phyloP scores from a whole-genome alignment of 2,113 vertebrate species.

The Paramisgurnus dabryanus region DNA sequence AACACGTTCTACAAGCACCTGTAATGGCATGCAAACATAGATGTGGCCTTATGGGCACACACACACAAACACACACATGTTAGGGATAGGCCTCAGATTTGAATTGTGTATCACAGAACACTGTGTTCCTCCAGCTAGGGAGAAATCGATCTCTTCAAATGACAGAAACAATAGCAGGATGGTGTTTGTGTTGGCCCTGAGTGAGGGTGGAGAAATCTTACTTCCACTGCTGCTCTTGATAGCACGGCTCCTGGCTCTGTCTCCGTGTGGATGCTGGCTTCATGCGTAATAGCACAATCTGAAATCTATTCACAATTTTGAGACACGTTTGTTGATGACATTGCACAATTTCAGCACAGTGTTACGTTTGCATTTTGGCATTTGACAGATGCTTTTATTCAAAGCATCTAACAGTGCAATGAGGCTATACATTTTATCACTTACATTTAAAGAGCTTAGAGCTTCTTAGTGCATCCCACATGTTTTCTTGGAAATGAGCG shows the following conservation, averaged over 20 bases:
- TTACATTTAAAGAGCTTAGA: too few relatives aligned
- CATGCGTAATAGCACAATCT: neutral
- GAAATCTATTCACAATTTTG: neutral
- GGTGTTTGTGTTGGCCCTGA: slow-evolving; percentile 15
- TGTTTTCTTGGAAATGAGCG: too few relatives aligned
- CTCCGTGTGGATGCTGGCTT: neutral
- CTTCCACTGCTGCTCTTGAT: neutral
- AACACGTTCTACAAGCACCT: slow-evolving; percentile 58
- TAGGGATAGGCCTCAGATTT: neutral
- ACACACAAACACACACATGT: neutral
- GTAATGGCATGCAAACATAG: slow-evolving; percentile 47
- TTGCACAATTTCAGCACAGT: neutral
- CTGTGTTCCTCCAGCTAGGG: slow-evolving; percentile 28
- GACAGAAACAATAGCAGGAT: slow-evolving; percentile 25
- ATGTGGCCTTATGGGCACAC: neutral
- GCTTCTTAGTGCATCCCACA: too few relatives aligned
- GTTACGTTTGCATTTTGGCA: too few relatives aligned
- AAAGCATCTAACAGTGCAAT: too few relatives aligned
- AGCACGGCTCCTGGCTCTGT: neutral
- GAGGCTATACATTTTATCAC: too few relatives aligned
- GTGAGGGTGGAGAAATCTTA: neutral
- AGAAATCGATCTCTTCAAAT: slow-evolving; percentile 28
- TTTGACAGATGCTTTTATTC: too few relatives aligned
- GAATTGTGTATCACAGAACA: slow-evolving; percentile 27
- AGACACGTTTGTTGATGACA: neutral